These are phyloP conservation scores for Geodia barretti DNA, from an alignment of 37 sponge, comb jelly and placozoan species.

Conservation along the genomic window DNA sequence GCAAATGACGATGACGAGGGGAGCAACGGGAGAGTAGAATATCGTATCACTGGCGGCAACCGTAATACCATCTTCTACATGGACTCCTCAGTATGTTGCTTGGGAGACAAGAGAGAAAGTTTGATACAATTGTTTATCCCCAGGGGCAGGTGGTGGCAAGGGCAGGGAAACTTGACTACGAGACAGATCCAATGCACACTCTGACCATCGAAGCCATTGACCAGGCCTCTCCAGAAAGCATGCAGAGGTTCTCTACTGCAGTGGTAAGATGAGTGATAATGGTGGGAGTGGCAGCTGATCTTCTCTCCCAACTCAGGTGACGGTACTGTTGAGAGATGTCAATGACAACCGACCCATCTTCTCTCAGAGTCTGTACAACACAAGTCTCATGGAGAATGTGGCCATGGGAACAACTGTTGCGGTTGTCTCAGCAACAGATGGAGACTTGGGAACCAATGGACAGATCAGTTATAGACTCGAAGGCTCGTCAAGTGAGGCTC, in stretches of 20 bases:
- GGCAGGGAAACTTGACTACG: conserved; percentile 33
- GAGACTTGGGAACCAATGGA: conserved; percentile 47
- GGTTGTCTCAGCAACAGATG: conserved; percentile 33
- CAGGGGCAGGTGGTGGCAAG: conserved; percentile 30
- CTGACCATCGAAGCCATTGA: conserved; percentile 37
- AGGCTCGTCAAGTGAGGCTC: conserved; percentile 10
- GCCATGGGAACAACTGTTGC: conserved; percentile 13
- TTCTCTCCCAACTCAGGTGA: conserved; percentile 7
- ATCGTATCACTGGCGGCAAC: conserved; percentile 7
- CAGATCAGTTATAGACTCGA: conserved; percentile 38
- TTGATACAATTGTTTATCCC: background rate
- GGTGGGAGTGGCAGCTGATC: background rate
- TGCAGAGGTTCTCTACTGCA: conserved; percentile 11
- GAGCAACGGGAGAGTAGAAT: conserved; percentile 13
- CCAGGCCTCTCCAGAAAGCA: background rate
- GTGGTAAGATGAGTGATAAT: conserved; percentile 1
- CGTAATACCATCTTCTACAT: conserved; percentile 13
- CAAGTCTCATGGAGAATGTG: conserved; percentile 33
- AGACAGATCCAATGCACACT: background rate
- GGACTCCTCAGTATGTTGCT: background rate
- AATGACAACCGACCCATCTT: conserved; percentile 63
- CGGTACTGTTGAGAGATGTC: conserved; percentile 12
- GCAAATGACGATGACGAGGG: conserved; percentile 53
- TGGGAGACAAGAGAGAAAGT: background rate
- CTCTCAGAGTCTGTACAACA: conserved; percentile 1